Conservation (phyloP, 2,113 vertebrate genomes). For the Cromileptes altivelis region DNA sequence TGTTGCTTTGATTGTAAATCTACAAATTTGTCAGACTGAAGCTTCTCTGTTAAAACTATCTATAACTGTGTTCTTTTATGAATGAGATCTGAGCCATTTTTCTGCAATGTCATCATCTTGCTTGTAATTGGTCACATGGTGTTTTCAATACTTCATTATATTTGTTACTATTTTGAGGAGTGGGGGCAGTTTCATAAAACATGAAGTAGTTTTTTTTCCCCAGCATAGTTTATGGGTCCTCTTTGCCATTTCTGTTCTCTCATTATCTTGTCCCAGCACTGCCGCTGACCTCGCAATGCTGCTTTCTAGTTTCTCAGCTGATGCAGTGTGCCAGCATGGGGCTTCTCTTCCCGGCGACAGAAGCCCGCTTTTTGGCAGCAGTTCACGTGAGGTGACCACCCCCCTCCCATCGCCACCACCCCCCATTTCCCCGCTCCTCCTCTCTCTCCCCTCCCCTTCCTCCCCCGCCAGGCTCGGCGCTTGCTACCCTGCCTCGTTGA, state of each 20-base stretch:
- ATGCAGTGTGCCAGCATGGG: slow-evolving; percentile 60
- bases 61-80: slow-evolving; percentile 36
- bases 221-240: slow-evolving; percentile 14
- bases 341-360: slow-evolving; percentile 61
- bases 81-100: slow-evolving; percentile 50
- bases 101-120: slow-evolving; percentile 59
- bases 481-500: slow-evolving; percentile 80
- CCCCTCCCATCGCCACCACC: slow-evolving; percentile 14
- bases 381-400: slow-evolving; percentile 80
- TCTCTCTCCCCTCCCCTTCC: slow-evolving; percentile 8
- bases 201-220: not conserved
- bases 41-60: slow-evolving; percentile 26
- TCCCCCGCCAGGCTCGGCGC: slow-evolving; percentile 71
- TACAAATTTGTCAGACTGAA: slow-evolving; percentile 51
- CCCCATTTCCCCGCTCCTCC: not conserved
- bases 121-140: slow-evolving; percentile 36
- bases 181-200: not conserved
- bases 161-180: slow-evolving; percentile 30
- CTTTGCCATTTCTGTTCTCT: slow-evolving; percentile 11
- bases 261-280: slow-evolving; percentile 43
- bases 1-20: slow-evolving; percentile 48
- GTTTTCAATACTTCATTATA: slow-evolving; percentile 35
- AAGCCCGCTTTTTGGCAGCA: slow-evolving; percentile 58
- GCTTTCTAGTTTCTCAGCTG: slow-evolving; percentile 83
- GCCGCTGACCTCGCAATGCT: slow-evolving; percentile 64